Evolutionary conservation across 2,113 vertebrate species (phyloP), one percentile per base, ranked within the genome.

Genomic region (Trinectes maculatus): DNA sequence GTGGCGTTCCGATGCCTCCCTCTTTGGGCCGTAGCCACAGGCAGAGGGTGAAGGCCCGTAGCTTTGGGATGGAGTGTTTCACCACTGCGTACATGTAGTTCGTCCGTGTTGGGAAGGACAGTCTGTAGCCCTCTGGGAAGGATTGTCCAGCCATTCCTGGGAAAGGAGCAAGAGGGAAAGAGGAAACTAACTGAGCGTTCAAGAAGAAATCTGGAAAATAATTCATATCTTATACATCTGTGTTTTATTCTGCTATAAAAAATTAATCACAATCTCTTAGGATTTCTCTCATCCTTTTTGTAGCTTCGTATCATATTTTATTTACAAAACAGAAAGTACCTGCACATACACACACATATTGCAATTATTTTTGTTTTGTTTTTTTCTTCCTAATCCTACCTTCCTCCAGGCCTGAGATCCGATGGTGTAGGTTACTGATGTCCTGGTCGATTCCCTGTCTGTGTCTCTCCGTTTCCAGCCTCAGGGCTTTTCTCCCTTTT

Each of bases 51-150:
- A 99, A 93, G 58, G 95, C 92, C 0, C 94, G 92, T 52, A 99
- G 91, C 71, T 94, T 91, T 0, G 98, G 98, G 61, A 99, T 70
- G 3, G 91, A 87, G 76, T 93, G 94, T 40, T 92, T 94, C 82
- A 98, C 83, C 0, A 94, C 89, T 1, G 93, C 97, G 0, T 96
- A 97, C 96, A 99, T 96, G 88, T 96, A 96, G 89, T 96, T 96
- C 44, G 96, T 98, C 58, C 96, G 94, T 28, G 95, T 91, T 0
- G 96, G 94, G 83, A 99, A 97, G 57, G 93, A 94, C 65, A 99
- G 80, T 70, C 94, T 95, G 93, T 94, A 98, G 76, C 95, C 95
- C 1, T 96, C 93, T 0, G 96, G 94, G 74, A 93, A 93, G 10
- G 75, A 93, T 74, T 91, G 93, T 9, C 85, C 89, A 0, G 91